Evolutionary conservation across 53 echinoderm and acorn worm genomes (phyloP).

Genomic region (Mesocentrotus franciscanus): DNA sequence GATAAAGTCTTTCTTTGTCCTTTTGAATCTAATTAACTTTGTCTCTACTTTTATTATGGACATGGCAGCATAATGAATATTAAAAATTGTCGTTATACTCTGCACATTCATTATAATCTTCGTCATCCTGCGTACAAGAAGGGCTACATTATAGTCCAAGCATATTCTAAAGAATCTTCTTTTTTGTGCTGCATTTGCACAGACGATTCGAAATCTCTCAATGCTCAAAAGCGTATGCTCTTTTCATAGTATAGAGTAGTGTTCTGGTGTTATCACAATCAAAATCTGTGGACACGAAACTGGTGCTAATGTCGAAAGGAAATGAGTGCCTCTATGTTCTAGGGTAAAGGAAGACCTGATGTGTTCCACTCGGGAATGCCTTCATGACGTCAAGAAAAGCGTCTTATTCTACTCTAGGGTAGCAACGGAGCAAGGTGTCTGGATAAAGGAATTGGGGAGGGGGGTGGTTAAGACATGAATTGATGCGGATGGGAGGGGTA

Average conservation of each 20-base stretch:
- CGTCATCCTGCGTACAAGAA: too few species aligned
- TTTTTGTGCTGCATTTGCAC: not conserved
- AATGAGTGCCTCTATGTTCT: conserved; percentile 1
- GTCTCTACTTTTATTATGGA: too few species aligned
- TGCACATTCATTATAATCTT: too few species aligned
- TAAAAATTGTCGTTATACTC: too few species aligned
- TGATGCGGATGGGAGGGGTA: not conserved
- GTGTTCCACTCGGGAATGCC: not conserved
- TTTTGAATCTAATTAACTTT: too few species aligned
- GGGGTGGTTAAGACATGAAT: not conserved
- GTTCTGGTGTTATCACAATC: not conserved
- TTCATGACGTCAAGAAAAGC: not conserved
- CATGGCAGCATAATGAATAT: too few species aligned
- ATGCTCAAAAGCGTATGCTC: not conserved
- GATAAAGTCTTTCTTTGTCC: too few species aligned
- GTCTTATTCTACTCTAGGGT: not conserved
- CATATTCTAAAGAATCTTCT: not conserved
- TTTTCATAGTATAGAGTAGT: not conserved
- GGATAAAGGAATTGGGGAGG: too few species aligned
- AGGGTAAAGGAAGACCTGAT: not conserved
- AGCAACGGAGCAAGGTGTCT: not conserved
- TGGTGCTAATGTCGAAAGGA: not conserved
- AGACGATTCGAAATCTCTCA: not conserved
- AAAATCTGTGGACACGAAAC: not conserved
- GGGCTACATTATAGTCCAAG: too few species aligned